Evolutionary conservation across 2,113 vertebrate genomes (phyloP), one percentile per base, ranked within the genome.

Genomic region (Centropus bengalensis): DNA sequence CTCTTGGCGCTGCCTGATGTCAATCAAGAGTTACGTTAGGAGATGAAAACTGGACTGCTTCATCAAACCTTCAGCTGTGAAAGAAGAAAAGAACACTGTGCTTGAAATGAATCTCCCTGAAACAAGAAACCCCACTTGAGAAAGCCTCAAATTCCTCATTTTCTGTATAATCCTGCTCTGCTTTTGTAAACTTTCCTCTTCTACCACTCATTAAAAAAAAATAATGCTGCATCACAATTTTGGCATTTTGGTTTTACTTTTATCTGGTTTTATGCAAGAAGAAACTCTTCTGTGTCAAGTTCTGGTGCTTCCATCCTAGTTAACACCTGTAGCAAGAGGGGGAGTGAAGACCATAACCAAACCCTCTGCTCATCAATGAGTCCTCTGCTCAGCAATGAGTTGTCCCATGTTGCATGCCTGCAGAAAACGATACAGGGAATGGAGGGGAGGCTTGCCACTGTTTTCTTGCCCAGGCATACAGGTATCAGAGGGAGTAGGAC

Each of bases 401-500:
- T 19, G 20, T 20, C 38, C 18, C 13, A 5, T 5, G 3, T 9
- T 33, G 2, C 3, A 3, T 2, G 1, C 13, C 28, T 18, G 6
- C 18, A 49, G 17, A 44, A 59, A 32, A 64, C 4, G 26, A 11
- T 3, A 18, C 24, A 42, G 7, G 22, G 74, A 42, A 64, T 2
- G 3, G 21, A 62, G 56, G 8, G 13, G 27, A 82, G 27, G 3
- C 4, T 44, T 10, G 18, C 5, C 4, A 20, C 22, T 17, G 11
- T 18, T 58, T 63, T 75, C 49, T 47, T 12, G 8, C 7, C 44
- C 3, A 9, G 32, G 9, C 24, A 1, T 2, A 2, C 9, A 27
- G 4, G 8, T 47, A 44, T 3, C 13, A 44, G 19, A 40, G 5
- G 27, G 10, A 0, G 0, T 2, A n/a, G 12, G 33, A 38, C 5